A percentile compares a stretch with the other conserved stretches of the same genome.
Conservation (phyloP, 2,113 vertebrate genomes). For the Strigops habroptila region DNA sequence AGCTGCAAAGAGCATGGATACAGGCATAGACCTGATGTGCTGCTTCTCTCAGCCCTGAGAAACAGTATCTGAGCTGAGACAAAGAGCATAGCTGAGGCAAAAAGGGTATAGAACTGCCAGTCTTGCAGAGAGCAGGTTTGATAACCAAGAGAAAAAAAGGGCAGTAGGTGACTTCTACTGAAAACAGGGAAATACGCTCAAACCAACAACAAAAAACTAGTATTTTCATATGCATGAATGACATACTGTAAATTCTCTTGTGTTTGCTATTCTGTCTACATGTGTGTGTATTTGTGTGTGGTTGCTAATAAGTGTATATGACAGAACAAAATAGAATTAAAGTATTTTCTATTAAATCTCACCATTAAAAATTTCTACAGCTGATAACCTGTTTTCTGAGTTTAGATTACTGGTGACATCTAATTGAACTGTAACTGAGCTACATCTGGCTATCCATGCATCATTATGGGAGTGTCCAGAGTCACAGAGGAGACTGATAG, state of each 20-base stretch:
- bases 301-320: not conserved
- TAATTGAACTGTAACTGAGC: conserved; percentile 27
- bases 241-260: not conserved
- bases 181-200: not conserved
- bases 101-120: not conserved
- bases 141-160: not conserved
- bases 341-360: not conserved
- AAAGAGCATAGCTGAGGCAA: not conserved
- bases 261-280: not conserved
- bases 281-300: not conserved
- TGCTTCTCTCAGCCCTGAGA: not conserved
- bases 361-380: not conserved
- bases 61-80: not conserved
- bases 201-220: not conserved
- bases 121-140: not conserved
- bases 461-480: not conserved
- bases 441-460: not conserved
- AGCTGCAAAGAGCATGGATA: not conserved
- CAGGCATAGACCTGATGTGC: not conserved
- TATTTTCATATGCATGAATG: not conserved
- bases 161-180: not conserved
- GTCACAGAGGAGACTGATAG: not conserved
- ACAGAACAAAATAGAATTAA: conserved; percentile 18
- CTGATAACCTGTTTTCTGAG: not conserved
- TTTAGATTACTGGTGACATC: not conserved